These are phyloP conservation scores for Ophion slaviceki DNA, from an alignment of 2,888 invertebrate species.

Conservation along the genomic window DNA sequence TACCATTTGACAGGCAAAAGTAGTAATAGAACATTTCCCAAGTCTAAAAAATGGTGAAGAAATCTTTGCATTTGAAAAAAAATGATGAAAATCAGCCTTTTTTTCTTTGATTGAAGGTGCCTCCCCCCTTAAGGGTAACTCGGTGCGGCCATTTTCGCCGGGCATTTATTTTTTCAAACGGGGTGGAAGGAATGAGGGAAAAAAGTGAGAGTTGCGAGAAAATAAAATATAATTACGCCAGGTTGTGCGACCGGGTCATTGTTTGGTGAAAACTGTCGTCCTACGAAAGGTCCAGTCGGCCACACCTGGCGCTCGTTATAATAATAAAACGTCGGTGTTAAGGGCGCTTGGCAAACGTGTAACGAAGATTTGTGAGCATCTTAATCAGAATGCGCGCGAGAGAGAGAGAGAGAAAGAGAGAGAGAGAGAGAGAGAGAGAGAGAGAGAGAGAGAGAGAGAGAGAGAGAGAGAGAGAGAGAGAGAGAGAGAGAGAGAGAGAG, in stretches of 20 bases:
- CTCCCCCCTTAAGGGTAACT: background rate
- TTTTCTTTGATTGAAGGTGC: too few relatives aligned
- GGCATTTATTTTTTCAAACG: background rate
- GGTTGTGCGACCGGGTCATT: slow-evolving; percentile 42
- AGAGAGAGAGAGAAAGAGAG: slow-evolving; percentile 27
- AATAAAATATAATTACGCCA: slow-evolving; percentile 48
- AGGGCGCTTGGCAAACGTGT: slow-evolving; percentile 62
- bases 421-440: slow-evolving; percentile 40
- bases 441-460: slow-evolving; percentile 40
- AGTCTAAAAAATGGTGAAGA: too few relatives aligned
- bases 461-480: background rate
- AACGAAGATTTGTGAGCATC: slow-evolving; percentile 74
- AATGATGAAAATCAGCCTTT: too few relatives aligned
- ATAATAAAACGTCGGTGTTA: slow-evolving; percentile 73
- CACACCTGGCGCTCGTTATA: slow-evolving; percentile 73
- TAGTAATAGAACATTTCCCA: too few relatives aligned
- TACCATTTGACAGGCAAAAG: too few relatives aligned
- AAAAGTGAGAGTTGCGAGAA: slow-evolving; percentile 17
- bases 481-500: slow-evolving; percentile 37
- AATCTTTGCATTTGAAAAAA: too few relatives aligned
- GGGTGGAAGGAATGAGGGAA: background rate
- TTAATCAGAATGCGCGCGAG: slow-evolving; percentile 66
- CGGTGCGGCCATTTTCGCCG: background rate
- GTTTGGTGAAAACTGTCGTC: slow-evolving; percentile 61
- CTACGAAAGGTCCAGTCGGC: slow-evolving; percentile 70